These are phyloP conservation scores for Thyatira batis DNA, from an alignment of 2,888 invertebrate species.

Conservation along the genomic window DNA sequence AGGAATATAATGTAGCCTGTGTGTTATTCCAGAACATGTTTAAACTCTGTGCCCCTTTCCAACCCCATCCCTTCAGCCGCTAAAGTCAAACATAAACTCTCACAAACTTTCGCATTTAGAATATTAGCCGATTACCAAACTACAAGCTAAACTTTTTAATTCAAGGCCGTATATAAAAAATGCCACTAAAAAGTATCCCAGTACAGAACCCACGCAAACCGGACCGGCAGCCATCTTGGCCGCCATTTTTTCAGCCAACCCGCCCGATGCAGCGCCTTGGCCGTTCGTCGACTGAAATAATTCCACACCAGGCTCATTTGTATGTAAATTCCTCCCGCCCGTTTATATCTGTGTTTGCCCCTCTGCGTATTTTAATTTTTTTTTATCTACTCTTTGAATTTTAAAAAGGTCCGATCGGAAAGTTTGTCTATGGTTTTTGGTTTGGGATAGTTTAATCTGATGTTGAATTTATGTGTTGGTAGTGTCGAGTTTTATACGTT, in stretches of 20 bases:
- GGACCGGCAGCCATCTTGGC: slow-evolving; percentile 21
- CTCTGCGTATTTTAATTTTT: slow-evolving; percentile 55
- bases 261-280: slow-evolving; percentile 44
- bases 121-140: too few relatives aligned
- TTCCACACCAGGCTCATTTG: slow-evolving; percentile 67
- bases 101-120: too few relatives aligned
- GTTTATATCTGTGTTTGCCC: slow-evolving; percentile 72
- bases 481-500: too few relatives aligned
- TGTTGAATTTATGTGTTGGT: too few relatives aligned
- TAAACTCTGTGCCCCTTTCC: too few relatives aligned
- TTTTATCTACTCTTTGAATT: slow-evolving; percentile 47
- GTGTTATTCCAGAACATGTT: too few relatives aligned
- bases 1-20: too few relatives aligned
- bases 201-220: background rate
- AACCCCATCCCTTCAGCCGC: too few relatives aligned
- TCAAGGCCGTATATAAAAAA: too few relatives aligned
- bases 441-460: background rate
- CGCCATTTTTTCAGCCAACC: slow-evolving; percentile 31
- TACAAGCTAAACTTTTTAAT: too few relatives aligned
- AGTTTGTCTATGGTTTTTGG: background rate
- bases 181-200: too few relatives aligned
- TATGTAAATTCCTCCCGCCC: slow-evolving; percentile 67
- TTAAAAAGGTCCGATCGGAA: slow-evolving; percentile 15
- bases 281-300: slow-evolving; percentile 53
- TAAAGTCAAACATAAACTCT: too few relatives aligned